phyloP scores from a whole-genome alignment of 2,797 vertebrate genomes.

The Erethizon dorsatum region DNA sequence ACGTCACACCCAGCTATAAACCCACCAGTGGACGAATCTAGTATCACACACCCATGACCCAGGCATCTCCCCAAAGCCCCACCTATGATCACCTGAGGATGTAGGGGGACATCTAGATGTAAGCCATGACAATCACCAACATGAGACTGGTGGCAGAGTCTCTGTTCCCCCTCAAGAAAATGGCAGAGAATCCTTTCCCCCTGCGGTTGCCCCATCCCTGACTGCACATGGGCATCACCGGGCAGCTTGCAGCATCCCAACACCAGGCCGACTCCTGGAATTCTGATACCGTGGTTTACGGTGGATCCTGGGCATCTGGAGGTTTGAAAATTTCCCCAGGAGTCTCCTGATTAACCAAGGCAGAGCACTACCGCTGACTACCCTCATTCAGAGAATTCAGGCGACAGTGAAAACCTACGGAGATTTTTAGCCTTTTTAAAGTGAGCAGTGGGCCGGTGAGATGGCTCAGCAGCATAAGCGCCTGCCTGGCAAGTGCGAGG shows the following conservation, averaged over 20 bases:
- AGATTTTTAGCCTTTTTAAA: neutral
- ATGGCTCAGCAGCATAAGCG: too few relatives aligned
- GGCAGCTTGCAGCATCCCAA: neutral
- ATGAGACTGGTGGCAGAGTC: neutral
- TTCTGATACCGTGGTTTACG: neutral
- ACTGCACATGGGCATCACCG: accelerated
- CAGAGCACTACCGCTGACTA: accelerated
- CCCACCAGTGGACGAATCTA: neutral
- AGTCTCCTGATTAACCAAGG: neutral
- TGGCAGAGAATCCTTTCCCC: neutral
- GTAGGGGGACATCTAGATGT: neutral
- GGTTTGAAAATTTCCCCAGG: neutral
- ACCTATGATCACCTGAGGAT: neutral
- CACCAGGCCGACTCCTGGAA: too few relatives aligned
- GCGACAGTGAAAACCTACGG: neutral
- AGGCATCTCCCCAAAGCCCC: neutral
- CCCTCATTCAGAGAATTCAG: neutral
- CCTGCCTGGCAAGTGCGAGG: too few relatives aligned
- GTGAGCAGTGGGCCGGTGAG: too few relatives aligned
- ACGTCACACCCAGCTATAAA: neutral
- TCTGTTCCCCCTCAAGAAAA: neutral
- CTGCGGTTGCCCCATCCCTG: neutral
- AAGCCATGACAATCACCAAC: neutral
- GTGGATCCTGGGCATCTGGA: neutral
- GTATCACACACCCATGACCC: neutral